A percentile compares a stretch with the other conserved stretches of the same genome.
Conservation (phyloP, 2,888 invertebrate genomes). For the Meteorus cinctellus region DNA sequence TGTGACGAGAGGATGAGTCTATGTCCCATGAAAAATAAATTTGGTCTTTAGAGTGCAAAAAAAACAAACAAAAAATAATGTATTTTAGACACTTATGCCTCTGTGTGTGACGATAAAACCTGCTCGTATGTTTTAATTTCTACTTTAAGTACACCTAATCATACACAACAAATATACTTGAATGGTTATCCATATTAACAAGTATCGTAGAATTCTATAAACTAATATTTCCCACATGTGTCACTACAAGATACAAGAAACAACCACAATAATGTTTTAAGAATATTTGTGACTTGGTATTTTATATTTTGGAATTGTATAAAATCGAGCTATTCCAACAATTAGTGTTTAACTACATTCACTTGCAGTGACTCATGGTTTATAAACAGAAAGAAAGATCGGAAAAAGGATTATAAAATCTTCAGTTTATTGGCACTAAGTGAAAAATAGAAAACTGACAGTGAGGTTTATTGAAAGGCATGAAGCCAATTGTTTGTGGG, state of each 20-base stretch:
- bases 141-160: conserved; percentile 56
- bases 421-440: conserved; percentile 12
- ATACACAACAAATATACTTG: conserved; percentile 51
- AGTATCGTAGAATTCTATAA: conserved; percentile 20
- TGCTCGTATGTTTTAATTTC: conserved; percentile 65
- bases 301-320: conserved; percentile 66
- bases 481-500: conserved; percentile 37
- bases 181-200: conserved; percentile 45
- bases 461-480: conserved; percentile 26
- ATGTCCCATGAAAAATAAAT: conserved; percentile 11
- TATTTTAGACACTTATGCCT: conserved; percentile 65
- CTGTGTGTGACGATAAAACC: conserved; percentile 59
- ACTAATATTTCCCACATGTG: conserved; percentile 46
- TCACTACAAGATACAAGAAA: conserved; percentile 40
- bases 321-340: background rate
- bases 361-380: background rate
- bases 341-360: conserved; percentile 8
- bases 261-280: conserved; percentile 27
- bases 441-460: background rate
- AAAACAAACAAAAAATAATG: conserved; percentile 39
- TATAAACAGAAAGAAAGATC: background rate
- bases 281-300: conserved; percentile 61
- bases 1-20: background rate
- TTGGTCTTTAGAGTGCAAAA: conserved; percentile 42
- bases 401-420: background rate